Evolutionary conservation across 2,888 invertebrate species (phyloP), one percentile per base, ranked within the genome.

Genomic region (Calephelis perditalis): DNA sequence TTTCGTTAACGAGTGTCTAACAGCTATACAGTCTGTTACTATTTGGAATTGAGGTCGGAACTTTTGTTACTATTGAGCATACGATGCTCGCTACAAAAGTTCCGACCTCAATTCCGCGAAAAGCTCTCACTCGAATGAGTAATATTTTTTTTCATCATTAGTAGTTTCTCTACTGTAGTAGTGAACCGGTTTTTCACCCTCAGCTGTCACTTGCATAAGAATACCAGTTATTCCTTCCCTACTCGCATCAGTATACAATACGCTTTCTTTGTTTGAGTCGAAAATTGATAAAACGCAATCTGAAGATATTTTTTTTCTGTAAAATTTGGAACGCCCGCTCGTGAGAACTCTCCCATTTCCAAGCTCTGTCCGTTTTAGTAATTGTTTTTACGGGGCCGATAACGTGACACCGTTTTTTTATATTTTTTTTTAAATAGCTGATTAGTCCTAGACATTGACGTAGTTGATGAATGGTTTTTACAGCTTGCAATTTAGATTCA

Each of bases 151-250:
- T 68, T 83, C 80, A 0, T 74, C 70, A 0, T 62, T 65, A 0
- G 73, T 74, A 0, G 80, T 74, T 60, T 74, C 73, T 43, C 76
- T 63, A 57, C 77, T 79, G 56, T 68, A 75, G 60, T 61, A 72
- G 71, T 80, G 1, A 64, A 73, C 4, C 71, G 72, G 76, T 56
- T 69, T 70, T 58, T 69, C 71, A 0, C 62, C 63, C 6, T 68
- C 58, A 0, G 68, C 63, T 0, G 64, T 66, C 5, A 52, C 44
- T 15, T 59, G 52, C 52, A 43, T 59, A 11, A 59, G 44, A 5
- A 59, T 52, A 4, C 58, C 52, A 11, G 58, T 52, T 3, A 59
- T 5, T 3, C 52, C 58, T 3, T 59, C 52, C 35, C 44, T 15
- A 35, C 52, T 52, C 5, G 58, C 52, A n/a, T 59, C 58, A 1